Percentiles rank a stretch among this genome's conserved stretches.
Evolutionary conservation across 2,888 invertebrate species (phyloP).

Genomic region (Panopea generosa): DNA sequence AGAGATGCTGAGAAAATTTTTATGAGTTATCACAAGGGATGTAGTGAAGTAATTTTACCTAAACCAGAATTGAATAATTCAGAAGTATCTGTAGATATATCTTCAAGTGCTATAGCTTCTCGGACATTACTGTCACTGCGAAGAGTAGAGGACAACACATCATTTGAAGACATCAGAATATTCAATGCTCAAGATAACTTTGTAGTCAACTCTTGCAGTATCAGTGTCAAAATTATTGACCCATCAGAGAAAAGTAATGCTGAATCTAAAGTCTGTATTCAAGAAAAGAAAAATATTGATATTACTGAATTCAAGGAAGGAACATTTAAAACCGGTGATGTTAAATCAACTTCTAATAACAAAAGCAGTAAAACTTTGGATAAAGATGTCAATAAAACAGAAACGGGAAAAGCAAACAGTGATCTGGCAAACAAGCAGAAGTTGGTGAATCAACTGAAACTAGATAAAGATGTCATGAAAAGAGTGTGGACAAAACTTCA

Average conservation of each 20-base stretch:
- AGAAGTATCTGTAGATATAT: too few species aligned
- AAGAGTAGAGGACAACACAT: slow-evolving; percentile 46
- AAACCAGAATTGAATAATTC: too few species aligned
- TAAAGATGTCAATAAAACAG: not conserved
- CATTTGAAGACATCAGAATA: slow-evolving; percentile 59
- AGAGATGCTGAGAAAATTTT: not conserved
- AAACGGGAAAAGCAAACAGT: slow-evolving; percentile 2
- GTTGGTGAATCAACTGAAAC: slow-evolving; percentile 11
- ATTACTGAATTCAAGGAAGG: not conserved
- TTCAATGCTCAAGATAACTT: slow-evolving; percentile 75
- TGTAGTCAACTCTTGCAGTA: slow-evolving; percentile 68
- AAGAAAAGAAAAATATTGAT: not conserved
- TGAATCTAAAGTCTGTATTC: not conserved
- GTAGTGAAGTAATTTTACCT: slow-evolving; percentile 8
- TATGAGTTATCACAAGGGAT: slow-evolving; percentile 1
- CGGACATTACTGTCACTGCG: slow-evolving; percentile 66
- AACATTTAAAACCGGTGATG: not conserved
- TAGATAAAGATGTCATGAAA: slow-evolving; percentile 37
- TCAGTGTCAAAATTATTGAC: slow-evolving; percentile 48
- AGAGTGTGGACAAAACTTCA: slow-evolving; percentile 32
- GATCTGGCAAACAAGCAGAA: slow-evolving; percentile 5
- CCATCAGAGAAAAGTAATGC: not conserved
- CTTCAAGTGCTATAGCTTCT: slow-evolving; percentile 47
- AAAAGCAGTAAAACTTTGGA: not conserved
- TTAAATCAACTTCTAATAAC: not conserved